A percentile compares a stretch with the other conserved stretches of the same genome.
phyloP scores from a whole-genome alignment of 1,140 invertebrate genomes.

The Pentalonia nigronervosa region DNA sequence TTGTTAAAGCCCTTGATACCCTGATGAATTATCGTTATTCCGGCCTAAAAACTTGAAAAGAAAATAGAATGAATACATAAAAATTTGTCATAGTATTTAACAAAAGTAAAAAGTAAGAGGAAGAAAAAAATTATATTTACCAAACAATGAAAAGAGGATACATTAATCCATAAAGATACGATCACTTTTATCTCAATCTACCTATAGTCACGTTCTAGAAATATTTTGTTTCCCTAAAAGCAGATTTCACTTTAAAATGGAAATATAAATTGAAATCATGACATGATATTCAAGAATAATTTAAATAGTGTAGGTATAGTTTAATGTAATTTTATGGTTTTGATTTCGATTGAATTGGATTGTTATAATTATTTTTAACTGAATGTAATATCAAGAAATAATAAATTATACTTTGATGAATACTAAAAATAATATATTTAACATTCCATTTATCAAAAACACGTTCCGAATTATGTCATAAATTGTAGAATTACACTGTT shows the following conservation, averaged over 20 bases:
- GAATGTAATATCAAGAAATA: not conserved
- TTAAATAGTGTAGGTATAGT: not conserved
- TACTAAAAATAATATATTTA: not conserved
- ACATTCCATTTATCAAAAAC: not conserved
- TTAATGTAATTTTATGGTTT: not conserved
- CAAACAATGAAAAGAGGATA: conserved; percentile 7
- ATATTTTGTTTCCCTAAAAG: not conserved
- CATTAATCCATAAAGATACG: conserved; percentile 18
- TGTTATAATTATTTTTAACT: not conserved
- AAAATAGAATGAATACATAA: conserved; percentile 25
- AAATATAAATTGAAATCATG: not conserved
- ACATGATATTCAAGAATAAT: not conserved
- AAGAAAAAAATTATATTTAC: conserved; percentile 32
- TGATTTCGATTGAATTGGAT: not conserved
- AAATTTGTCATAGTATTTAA: not conserved
- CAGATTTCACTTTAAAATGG: not conserved
- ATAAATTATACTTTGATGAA: not conserved
- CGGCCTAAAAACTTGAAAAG: not conserved
- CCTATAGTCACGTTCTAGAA: conserved; percentile 22
- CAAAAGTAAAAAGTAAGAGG: not conserved
- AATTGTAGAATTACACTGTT: not conserved
- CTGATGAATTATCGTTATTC: not conserved
- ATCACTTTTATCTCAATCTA: not conserved
- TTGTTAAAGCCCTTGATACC: not conserved
- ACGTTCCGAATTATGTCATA: not conserved